Percentiles rank a stretch among this genome's conserved stretches.
Evolutionary conservation across 2,113 vertebrate species (phyloP).

Genomic region (Polyodon spathula): DNA sequence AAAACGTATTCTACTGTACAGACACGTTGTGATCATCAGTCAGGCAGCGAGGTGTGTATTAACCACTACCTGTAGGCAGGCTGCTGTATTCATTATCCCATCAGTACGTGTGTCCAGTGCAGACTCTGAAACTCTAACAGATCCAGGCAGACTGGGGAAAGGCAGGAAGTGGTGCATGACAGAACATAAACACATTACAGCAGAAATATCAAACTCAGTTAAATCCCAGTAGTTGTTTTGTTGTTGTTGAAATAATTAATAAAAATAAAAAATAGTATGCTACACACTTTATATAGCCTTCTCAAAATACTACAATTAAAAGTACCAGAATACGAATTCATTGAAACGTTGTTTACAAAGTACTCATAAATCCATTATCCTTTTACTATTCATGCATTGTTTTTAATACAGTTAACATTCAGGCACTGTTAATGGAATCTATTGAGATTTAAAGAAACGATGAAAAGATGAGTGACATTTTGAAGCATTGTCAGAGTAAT

Average conservation of each 20-base stretch:
- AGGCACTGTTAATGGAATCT: too few species aligned
- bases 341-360: too few species aligned
- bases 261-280: neutral
- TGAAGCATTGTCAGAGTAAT: too few species aligned
- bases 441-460: too few species aligned
- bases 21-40: neutral
- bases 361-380: too few species aligned
- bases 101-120: neutral
- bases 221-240: neutral
- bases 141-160: neutral
- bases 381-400: too few species aligned
- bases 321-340: neutral
- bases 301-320: neutral
- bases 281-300: neutral
- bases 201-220: neutral
- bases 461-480: too few species aligned
- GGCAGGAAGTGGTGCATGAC: neutral
- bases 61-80: neutral
- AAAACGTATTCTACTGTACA: too few species aligned
- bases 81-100: neutral
- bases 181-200: neutral
- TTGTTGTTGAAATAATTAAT: neutral
- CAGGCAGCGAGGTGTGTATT: neutral
- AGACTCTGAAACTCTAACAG: neutral
- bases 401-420: too few species aligned